These are phyloP conservation scores for Tachysurus vachellii DNA, from an alignment of 2,113 vertebrate genomes.

Conservation along the genomic window DNA sequence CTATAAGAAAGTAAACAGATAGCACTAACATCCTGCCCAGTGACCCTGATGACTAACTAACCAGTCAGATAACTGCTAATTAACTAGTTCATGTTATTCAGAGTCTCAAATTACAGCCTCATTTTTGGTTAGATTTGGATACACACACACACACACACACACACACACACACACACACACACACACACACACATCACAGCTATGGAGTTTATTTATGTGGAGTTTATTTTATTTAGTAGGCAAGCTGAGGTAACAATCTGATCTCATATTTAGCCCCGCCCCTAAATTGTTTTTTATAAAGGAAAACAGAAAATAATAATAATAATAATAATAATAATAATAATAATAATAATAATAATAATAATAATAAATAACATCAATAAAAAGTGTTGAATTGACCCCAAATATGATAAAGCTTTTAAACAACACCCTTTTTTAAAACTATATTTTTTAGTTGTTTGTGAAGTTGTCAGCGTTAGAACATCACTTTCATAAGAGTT, in stretches of 20 bases:
- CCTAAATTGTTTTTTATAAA: neutral
- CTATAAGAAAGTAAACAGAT: neutral
- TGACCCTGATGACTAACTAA: neutral
- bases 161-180: too few relatives aligned
- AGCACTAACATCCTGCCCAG: too few relatives aligned
- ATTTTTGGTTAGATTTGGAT: neutral
- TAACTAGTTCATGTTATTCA: neutral
- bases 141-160: too few relatives aligned
- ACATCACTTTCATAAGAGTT: neutral
- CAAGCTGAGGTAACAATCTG: neutral
- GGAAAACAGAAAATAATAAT: neutral
- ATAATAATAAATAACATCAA: too few relatives aligned
- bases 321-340: neutral
- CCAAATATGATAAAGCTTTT: neutral
- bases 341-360: neutral
- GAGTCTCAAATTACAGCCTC: neutral
- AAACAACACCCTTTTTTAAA: neutral
- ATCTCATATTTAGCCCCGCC: neutral
- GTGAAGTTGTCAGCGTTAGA: neutral
- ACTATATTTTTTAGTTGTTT: neutral
- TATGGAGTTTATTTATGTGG: neutral
- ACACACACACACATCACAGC: neutral
- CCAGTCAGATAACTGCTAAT: neutral
- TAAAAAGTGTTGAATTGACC: neutral
- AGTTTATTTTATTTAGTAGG: neutral